Base-by-base conservation (phyloP, 2,113 vertebrate genomes). In the Hemibagrus wyckioides region DNA sequence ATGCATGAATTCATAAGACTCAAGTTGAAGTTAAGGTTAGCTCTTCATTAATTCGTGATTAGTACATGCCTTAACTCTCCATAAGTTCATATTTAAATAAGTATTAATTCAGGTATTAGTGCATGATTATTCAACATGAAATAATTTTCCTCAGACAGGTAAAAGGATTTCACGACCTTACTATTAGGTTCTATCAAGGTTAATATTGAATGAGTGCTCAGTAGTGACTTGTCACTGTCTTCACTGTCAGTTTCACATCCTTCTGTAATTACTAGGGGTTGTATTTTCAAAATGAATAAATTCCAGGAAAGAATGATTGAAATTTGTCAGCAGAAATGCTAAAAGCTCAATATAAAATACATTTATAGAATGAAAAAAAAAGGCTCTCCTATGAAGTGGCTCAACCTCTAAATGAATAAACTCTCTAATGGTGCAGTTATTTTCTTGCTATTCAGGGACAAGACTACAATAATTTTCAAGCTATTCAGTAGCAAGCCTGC, bases 181-280 rank as follows among this genome's bases (percentile, higher is more conserved):
- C 1, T 36, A 19, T 36, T 36, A 36, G 33, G 11, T 2, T 61
- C 8, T 61, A 28, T 33, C n/a, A 30, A 65, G 59, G 59, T 76
- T 48, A 14, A 50, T 44, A n/a, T 14, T n/a, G 25, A 50, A 76
- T 76, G 81, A 69, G 56, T 48, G 57, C 56, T 86, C 33, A n/a
- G 48, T 86, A 85, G 84, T 79, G 82, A 85, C 36, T 73, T 86
- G n/a, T 48, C 44, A 48, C 44, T 41, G 61, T 25, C 30, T 30
- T 59, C 71, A n/a, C 52, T 44, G 41, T 36, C 36, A 57, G 71
- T 56, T 61, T 52, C 36, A 23, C 23, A 21, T 84, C 44, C 36
- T 67, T 77, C 41, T 84, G 41, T 85, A 88, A 84, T 80, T 84
- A 79, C 54, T 33, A 67, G 52, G 79, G 71, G n/a, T 61, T 50